A percentile compares a stretch with the other conserved stretches of the same genome.
These are phyloP conservation scores for Drosophila melanocephala DNA, from an alignment of 2,888 invertebrate species.

Conservation along the genomic window DNA sequence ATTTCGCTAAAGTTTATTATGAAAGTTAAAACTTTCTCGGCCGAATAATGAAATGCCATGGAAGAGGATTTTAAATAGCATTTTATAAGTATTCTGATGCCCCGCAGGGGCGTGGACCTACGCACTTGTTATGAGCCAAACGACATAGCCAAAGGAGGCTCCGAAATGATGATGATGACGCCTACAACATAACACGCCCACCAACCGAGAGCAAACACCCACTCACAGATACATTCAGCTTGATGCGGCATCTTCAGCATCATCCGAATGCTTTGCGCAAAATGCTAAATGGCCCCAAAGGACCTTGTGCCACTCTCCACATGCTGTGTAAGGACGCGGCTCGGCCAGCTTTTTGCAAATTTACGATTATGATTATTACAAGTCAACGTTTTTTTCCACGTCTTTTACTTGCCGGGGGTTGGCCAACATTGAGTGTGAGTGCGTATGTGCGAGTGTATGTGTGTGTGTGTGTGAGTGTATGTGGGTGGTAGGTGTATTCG, in stretches of 20 bases:
- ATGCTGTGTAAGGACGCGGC: conserved; percentile 47
- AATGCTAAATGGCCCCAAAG: conserved; percentile 80
- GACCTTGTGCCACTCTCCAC: conserved; percentile 39
- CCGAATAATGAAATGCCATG: background rate
- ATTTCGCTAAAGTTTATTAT: background rate
- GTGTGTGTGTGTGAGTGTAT: conserved; percentile 10
- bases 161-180: conserved; percentile 72
- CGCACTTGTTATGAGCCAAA: conserved; percentile 51
- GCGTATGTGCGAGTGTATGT: background rate
- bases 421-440: conserved; percentile 16
- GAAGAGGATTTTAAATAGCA: conserved; percentile 34
- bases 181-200: conserved; percentile 56
- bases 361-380: conserved; percentile 82
- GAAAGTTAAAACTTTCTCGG: conserved; percentile 6
- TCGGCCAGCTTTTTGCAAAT: conserved; percentile 76
- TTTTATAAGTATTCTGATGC: conserved; percentile 20
- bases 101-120: conserved; percentile 35
- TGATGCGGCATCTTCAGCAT: conserved; percentile 29
- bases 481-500: conserved; percentile 40
- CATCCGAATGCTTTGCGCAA: conserved; percentile 44
- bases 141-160: conserved; percentile 37
- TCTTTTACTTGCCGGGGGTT: conserved; percentile 33
- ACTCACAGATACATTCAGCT: conserved; percentile 12
- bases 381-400: conserved; percentile 66
- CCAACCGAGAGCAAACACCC: conserved; percentile 19